These are phyloP conservation scores for Meiosimyza platycephala DNA, from an alignment of 2,888 invertebrate genomes.

Conservation along the genomic window DNA sequence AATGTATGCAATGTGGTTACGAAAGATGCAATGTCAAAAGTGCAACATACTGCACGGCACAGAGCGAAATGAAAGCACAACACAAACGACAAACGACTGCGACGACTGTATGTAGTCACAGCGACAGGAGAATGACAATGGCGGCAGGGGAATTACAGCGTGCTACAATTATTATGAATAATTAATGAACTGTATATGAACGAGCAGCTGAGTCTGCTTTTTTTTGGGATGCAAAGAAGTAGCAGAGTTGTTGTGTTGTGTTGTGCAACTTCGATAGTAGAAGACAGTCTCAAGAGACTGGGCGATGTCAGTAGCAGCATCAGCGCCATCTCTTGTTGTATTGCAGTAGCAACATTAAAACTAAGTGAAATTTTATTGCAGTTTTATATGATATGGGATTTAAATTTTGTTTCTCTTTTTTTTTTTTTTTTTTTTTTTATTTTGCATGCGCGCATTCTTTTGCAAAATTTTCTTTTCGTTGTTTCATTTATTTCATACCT, in stretches of 20 bases:
- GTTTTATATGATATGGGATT: constrained; percentile 16
- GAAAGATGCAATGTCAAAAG: constrained; percentile 7
- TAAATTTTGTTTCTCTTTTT: not conserved
- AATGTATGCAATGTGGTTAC: not conserved
- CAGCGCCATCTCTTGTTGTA: too few relatives aligned
- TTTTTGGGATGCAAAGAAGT: not conserved
- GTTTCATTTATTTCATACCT: not conserved
- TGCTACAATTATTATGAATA: constrained; percentile 33
- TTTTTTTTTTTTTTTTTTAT: not conserved
- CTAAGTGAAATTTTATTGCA: constrained; percentile 30
- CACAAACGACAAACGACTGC: not conserved
- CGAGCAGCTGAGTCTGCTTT: constrained; percentile 20
- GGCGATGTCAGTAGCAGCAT: not conserved
- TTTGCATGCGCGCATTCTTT: too few relatives aligned
- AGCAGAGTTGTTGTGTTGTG: constrained; percentile 12
- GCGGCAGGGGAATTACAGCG: too few relatives aligned
- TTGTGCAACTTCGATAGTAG: constrained; percentile 5
- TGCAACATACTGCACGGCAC: not conserved
- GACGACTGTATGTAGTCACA: too few relatives aligned
- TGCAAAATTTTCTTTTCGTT: not conserved
- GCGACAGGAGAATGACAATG: too few relatives aligned
- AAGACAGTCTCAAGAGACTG: constrained; percentile 30
- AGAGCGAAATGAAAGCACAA: constrained; percentile 8
- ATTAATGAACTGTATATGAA: constrained; percentile 29
- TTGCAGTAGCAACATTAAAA: not conserved